These are phyloP conservation scores for Nyctibius bracteatus DNA, from an alignment of 2,113 vertebrate species.

Conservation along the genomic window DNA sequence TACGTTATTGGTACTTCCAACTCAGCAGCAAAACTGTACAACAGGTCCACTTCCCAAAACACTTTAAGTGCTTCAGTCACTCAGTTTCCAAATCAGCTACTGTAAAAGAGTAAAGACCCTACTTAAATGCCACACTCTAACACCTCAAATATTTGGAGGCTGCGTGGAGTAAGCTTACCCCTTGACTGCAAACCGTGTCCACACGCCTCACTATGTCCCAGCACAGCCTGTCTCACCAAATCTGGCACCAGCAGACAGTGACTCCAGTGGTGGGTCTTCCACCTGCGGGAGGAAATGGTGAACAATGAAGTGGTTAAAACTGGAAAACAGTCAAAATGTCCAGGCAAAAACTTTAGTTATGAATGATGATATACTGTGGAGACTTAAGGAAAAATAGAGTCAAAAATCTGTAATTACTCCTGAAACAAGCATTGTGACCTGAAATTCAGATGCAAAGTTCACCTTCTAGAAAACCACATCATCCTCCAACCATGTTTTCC, in stretches of 20 bases:
- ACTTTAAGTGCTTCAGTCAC: not conserved
- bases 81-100: not conserved
- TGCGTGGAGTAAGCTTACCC: conserved; percentile 73
- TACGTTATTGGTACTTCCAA: not conserved
- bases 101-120: not conserved
- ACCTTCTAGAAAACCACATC: not conserved
- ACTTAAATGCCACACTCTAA: not conserved
- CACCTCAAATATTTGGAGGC: not conserved
- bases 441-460: not conserved
- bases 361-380: fast-evolving
- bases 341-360: not conserved
- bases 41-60: not conserved
- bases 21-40: not conserved
- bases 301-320: not conserved
- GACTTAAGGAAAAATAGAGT: not conserved
- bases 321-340: not conserved
- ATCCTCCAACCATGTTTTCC: fast-evolving
- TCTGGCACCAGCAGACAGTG: conserved; percentile 86
- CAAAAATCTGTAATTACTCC: not conserved
- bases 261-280: conserved; percentile 88
- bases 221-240: conserved; percentile 73
- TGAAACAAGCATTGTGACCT: not conserved
- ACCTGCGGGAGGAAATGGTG: conserved; percentile 68
- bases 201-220: conserved; percentile 78
- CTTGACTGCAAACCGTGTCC: conserved; percentile 89